Conservation (phyloP, 2,888 invertebrate genomes). For the Drosophila hawaiiensis region DNA sequence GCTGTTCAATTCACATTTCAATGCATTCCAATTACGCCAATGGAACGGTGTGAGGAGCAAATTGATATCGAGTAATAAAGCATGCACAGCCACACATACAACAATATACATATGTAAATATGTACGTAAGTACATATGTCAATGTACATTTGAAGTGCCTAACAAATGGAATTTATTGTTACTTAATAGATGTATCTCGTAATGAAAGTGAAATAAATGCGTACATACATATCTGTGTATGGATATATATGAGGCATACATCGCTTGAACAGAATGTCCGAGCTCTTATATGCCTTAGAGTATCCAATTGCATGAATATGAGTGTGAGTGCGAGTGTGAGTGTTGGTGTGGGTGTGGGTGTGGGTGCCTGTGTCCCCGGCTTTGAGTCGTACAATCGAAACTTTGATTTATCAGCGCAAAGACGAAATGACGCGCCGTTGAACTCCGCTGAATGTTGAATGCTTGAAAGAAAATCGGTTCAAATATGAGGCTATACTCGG, state of each 20-base stretch:
- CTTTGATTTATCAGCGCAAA: conserved; percentile 29
- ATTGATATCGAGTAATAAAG: conserved; percentile 53
- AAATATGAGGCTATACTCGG: neutral
- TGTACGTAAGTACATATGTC: neutral
- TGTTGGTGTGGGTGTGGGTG: neutral
- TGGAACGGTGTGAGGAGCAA: conserved; percentile 55
- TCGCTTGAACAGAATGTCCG: neutral
- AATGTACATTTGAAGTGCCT: conserved; percentile 1
- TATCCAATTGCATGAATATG: neutral
- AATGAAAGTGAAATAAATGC: neutral
- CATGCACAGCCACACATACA: conserved; percentile 7
- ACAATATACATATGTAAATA: neutral
- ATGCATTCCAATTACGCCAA: conserved; percentile 61
- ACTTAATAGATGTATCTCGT: conserved; percentile 5
- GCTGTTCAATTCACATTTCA: conserved; percentile 51
- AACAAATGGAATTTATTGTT: conserved; percentile 43
- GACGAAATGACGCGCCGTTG: conserved; percentile 7
- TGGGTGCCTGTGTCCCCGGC: neutral
- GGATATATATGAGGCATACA: neutral
- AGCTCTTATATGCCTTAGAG: neutral
- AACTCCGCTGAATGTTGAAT: conserved; percentile 7
- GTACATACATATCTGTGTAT: neutral
- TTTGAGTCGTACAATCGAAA: conserved; percentile 1
- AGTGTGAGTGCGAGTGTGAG: too few relatives aligned
- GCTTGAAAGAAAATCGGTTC: conserved; percentile 27